Conservation (phyloP, 2,113 vertebrate genomes). For the Taurulus bubalis region DNA sequence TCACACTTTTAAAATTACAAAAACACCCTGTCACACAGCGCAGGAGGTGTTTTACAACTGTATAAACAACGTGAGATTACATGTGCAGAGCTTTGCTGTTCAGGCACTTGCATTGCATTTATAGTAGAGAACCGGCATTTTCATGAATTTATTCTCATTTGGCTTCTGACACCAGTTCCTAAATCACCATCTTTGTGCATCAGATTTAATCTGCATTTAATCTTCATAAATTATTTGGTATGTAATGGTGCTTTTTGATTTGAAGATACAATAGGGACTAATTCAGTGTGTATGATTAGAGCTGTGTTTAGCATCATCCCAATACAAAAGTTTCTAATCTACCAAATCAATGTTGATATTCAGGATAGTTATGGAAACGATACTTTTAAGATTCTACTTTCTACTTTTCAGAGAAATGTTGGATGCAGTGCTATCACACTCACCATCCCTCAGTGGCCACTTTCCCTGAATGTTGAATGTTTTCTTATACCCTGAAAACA, state of each 20-base stretch:
- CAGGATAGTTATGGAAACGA: background rate
- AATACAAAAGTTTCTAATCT: background rate
- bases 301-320: background rate
- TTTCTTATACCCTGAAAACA: background rate
- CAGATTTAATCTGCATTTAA: background rate
- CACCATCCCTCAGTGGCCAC: background rate
- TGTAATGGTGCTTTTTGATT: background rate
- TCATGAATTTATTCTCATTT: background rate
- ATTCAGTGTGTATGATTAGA: background rate
- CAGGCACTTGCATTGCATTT: constrained; percentile 1
- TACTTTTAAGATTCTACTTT: constrained; percentile 4
- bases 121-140: background rate
- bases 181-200: background rate
- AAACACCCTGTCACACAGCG: background rate
- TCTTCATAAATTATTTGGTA: background rate
- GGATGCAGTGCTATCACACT: background rate
- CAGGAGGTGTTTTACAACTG: background rate
- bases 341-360: constrained; percentile 5
- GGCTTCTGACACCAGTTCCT: background rate
- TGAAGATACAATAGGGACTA: background rate
- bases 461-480: background rate
- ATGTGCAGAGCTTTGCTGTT: background rate
- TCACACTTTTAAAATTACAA: constrained; percentile 31
- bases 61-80: background rate
- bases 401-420: background rate